Base-by-base conservation (phyloP, 30 jellyfish, hydroid and myxozoan genomes). In the Turritopsis dohrnii region DNA sequence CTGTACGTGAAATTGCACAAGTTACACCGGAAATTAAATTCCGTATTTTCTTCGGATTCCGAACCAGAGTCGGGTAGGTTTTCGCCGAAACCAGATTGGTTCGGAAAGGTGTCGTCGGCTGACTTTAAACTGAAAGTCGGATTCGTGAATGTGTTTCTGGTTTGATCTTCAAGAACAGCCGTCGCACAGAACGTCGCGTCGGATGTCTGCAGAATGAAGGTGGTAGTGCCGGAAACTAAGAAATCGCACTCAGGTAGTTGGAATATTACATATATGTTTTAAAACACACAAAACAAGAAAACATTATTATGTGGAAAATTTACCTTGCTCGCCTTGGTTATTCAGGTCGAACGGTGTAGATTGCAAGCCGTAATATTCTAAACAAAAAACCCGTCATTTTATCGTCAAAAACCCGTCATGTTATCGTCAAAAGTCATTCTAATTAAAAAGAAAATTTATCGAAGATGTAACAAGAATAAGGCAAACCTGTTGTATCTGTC, bases 1-100 rank as follows among this genome's bases (percentile, higher is more conserved):
- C 87, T 80, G 81, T 53, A 80, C 87, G 87, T 80, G 21, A 80
- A 53, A 29, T 80, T 80, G 53, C 87, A 80, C 29, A 80, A 80
- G 29, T 80, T 80, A 53, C 87, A 80, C 16, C 87, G 52, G 77
- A 31, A 80, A 65, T 80, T 80, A 26, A 80, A 80, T 26, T 80
- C 87, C 0, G 87, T 80, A 25, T 52, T 65, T 80, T 80, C 87
- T 31, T 80, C 87, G 52, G 77, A 71, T 20, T 60, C 81, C 21
- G 87, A 80, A 24, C 65, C 87, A 41, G 28, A 28, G 21, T 80
- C 87, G 66, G 54, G 41, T 21, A 80, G 53, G 82, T 71, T 53
- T 80, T 65, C 53, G 28, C 41, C 82, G 29, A 80, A 80, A 22
- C 53, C 79, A 13, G 79, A 81, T 80, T 81, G 22, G 60, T 80